A percentile compares a stretch with the other conserved stretches of the same genome.
These are phyloP conservation scores for Clitarchus hookeri DNA, from an alignment of 2,888 invertebrate genomes.

Conservation along the genomic window DNA sequence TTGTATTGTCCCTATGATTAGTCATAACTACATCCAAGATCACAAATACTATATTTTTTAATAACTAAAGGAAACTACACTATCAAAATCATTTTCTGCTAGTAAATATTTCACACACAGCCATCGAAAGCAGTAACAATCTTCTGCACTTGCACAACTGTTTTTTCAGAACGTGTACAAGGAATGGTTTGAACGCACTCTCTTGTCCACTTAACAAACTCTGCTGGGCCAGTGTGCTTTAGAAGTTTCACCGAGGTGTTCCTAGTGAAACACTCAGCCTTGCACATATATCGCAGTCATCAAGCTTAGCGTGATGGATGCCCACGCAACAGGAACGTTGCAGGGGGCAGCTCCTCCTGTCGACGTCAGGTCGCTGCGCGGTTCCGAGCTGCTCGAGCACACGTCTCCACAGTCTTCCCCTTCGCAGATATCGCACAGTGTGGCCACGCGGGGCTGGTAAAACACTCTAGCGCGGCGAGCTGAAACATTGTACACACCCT, in stretches of 20 bases:
- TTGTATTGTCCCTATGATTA: no score
- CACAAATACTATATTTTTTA: no score
- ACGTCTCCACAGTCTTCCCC: conserved; percentile 63
- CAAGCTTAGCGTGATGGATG: not conserved
- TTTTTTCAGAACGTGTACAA: not conserved
- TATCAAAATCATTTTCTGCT: no score
- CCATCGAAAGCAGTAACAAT: not conserved
- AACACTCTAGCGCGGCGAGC: conserved; percentile 83
- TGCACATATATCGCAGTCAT: not conserved
- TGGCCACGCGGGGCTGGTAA: conserved; percentile 71
- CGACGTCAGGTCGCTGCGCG: conserved; percentile 28
- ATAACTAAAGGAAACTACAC: no score
- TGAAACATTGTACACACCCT: conserved; percentile 50
- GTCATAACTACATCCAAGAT: no score
- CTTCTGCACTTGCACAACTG: not conserved
- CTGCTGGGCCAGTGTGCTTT: not conserved
- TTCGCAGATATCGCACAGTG: conserved; percentile 84
- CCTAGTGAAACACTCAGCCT: not conserved
- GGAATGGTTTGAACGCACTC: not conserved
- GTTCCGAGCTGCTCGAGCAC: conserved; percentile 53
- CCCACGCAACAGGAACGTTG: not conserved
- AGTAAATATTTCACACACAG: not conserved
- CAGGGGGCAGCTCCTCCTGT: not conserved
- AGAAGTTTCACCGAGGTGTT: not conserved
- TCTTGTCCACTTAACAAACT: not conserved